Evolutionary conservation across 2,888 invertebrate genomes (phyloP), one percentile per base, ranked within the genome.

Genomic region (Tetragonisca angustula): DNA sequence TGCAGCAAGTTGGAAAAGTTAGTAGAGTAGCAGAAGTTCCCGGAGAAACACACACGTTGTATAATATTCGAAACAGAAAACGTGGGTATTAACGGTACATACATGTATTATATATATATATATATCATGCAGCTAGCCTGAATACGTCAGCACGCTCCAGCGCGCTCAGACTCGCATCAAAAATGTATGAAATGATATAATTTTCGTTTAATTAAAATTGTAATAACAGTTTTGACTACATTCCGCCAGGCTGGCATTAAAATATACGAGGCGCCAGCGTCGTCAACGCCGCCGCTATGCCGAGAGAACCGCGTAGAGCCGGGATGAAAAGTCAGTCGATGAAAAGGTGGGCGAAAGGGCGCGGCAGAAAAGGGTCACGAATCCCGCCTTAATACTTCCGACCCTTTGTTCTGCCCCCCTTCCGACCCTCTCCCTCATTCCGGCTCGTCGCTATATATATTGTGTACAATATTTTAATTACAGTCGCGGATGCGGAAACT

Each of bases 201-300:
- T 92, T 92, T 91, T 91, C 90, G 88, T 92, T 92, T 92, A 92
- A 92, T 92, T 92, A 92, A 92, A 92, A 92, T 87, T 86, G 90
- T 90, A 89, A 91, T 90, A 91, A 92, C 87, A 90, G 88, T 88
- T 91, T 88, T 82, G 85, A 86, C 87, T 84, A 88, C 90, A 89
- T 91, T 91, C 89, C 89, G 70, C 70, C 76, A 67, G 74, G 67
- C 54, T 68, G 74, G 81, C 88, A 87, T 91, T 91, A 89, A 91
- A 91, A 91, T 91, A 90, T 90, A 91, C 84, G 83, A 86, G 83
- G 78, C 79, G 76, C 49, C 81, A 77, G 49, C 68, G 65, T 72
- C 76, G 72, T 27, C 43, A 56, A 54, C 83, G 56, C 75, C 78
- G 49, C 59, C 50, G 67, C 75, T 70, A 77, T 50, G 77, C 72